These are phyloP conservation scores for Diacarnus erythraeanus DNA, from an alignment of 37 sponge, comb jelly and placozoan species.

Conservation along the genomic window DNA sequence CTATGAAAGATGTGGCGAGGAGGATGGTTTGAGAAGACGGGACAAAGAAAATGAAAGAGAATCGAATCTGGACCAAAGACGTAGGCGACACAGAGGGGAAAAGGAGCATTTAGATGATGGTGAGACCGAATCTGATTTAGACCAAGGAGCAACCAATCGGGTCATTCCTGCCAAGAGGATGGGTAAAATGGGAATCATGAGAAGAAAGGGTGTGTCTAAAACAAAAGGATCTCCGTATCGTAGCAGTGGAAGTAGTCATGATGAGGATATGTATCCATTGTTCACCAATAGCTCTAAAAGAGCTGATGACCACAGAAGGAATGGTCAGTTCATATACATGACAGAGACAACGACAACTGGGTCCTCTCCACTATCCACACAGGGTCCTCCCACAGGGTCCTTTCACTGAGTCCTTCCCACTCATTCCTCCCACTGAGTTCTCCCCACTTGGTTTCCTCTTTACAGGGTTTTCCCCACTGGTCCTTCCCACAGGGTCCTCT, in stretches of 20 bases:
- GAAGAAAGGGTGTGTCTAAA: constrained; percentile 9
- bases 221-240: not conserved
- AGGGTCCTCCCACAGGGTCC: not conserved
- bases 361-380: too few relatives aligned
- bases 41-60: not conserved
- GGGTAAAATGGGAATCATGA: not conserved
- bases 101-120: too few relatives aligned
- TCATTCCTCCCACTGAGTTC: not conserved
- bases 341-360: too few relatives aligned
- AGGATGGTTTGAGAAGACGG: not conserved
- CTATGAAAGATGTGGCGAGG: not conserved
- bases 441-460: not conserved
- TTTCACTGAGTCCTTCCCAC: not conserved
- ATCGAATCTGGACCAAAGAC: not conserved
- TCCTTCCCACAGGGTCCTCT: not conserved
- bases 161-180: not conserved
- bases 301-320: not conserved
- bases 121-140: not conserved
- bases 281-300: not conserved
- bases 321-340: too few relatives aligned
- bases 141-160: not conserved
- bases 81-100: not conserved
- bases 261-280: not conserved
- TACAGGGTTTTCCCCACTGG: not conserved
- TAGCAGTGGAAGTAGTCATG: not conserved